Base-by-base conservation (phyloP, 2,113 vertebrate species). In the Steatornis caripensis region DNA sequence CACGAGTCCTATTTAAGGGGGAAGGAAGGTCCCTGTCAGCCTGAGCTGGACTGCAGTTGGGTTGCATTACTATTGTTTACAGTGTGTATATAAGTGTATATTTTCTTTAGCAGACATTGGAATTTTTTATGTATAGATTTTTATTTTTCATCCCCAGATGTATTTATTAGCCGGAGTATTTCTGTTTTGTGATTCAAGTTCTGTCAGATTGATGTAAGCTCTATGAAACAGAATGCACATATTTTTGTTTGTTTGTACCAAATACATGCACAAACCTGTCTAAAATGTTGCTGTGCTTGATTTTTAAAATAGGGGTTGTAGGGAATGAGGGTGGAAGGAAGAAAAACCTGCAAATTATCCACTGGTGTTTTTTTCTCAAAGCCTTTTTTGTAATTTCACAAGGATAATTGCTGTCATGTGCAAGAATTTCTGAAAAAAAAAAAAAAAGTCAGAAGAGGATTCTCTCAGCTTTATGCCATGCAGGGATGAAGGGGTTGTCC, bases 1-100 rank as follows among this genome's bases (percentile, higher is more conserved):
- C 64, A 32, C 1, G 1, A 46, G 48, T 80, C 70, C 62, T 57
- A 9, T 5, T 66, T 26, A 24, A 80, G n/a, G 32, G 64, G 34
- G 51, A 68, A 72, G 55, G 43, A 79, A 88, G 27, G 58, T 75
- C 70, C 60, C 91, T 10, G 17, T 36, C 82, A 75, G 81, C 74
- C 85, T 75, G 82, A 90, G 90, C 78, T 84, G 82, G 94, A 78
- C 89, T 69, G 87, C 84, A 87, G 72, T 81, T 96, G 95, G 96
- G 90, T 96, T 91, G 94, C 84, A 37, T 97, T 94, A 84, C 89
- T 98, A 97, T 97, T 97, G 97, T 98, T 98, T 98, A 98, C 97
- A 98, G 82, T 74, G 81, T 98, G 97, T 97, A 98, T 92, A 97
- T 98, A 97, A 96, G 95, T 98, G 97, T 98, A 97, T 88, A 97